Conservation (phyloP, 1,140 invertebrate genomes). For the Anthonomus grandis region DNA sequence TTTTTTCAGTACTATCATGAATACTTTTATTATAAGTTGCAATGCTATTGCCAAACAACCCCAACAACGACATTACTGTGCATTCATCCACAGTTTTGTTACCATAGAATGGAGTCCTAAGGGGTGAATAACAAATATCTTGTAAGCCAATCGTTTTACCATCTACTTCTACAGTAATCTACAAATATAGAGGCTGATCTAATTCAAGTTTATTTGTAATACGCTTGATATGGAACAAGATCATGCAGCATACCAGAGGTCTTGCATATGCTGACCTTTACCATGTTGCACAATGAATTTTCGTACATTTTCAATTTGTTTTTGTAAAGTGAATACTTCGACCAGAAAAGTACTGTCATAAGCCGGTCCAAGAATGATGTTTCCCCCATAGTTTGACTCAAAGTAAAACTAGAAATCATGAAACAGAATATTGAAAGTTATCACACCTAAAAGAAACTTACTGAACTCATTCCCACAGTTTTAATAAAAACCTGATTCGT, state of each 20-base stretch:
- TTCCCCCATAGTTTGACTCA: constrained; percentile 18
- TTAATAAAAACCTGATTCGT: constrained; percentile 82
- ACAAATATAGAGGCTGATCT: constrained; percentile 7
- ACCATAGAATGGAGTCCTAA: constrained; percentile 62
- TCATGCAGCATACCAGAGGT: too few relatives aligned
- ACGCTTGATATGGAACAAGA: too few relatives aligned
- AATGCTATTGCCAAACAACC: constrained; percentile 72
- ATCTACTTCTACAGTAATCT: constrained; percentile 40
- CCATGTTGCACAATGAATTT: too few relatives aligned
- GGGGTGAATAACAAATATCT: constrained; percentile 81
- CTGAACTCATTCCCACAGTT: constrained; percentile 45
- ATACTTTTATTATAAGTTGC: constrained; percentile 48
- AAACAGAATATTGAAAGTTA: background rate
- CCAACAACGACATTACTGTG: constrained; percentile 73
- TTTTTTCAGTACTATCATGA: constrained; percentile 50
- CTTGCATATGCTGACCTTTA: too few relatives aligned
- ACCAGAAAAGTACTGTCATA: constrained; percentile 68
- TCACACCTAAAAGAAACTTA: constrained; percentile 47
- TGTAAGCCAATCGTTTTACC: constrained; percentile 53
- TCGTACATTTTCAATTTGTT: constrained; percentile 53
- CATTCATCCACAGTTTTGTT: constrained; percentile 61
- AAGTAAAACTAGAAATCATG: constrained; percentile 30
- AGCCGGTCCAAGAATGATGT: constrained; percentile 59
- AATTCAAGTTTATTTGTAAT: too few relatives aligned
- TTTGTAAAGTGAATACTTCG: constrained; percentile 63